Base-by-base conservation (phyloP, 2,888 invertebrate species). In the Chloromyia formosa region DNA sequence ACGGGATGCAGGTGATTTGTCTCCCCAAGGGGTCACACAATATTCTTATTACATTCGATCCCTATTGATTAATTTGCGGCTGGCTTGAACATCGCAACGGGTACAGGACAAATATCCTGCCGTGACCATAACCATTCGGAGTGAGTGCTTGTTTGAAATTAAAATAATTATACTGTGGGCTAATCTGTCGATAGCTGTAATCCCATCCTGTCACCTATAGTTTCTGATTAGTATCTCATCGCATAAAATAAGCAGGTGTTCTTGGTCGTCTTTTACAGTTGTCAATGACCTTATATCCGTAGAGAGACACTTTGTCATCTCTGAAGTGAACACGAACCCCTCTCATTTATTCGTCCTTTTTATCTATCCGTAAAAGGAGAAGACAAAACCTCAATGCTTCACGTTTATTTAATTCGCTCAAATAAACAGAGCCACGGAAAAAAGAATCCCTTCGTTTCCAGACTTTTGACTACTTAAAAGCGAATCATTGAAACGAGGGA, bases 21-120 rank as follows among this genome's bases (percentile, higher is more conserved):
- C 56, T 69, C 69, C 69, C 69, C 56, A 16, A 54, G 69, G 69
- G 69, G 54, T 69, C 35, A 69, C 27, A 35, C 35, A n/a, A n/a
- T 27, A 54, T 69, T 69, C 69, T 69, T 69, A 69, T 69, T 54
- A 69, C 45, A 42, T 45, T 27, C 69, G 42, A 54, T 40, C 62
- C 62, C 60, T 23, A 56, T 74, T 75, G 71, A 75, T 75, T 75
- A 74, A 75, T 75, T 75, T 64, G 75, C 69, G 75, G 69, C 61
- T 14, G 18, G 9, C 9, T 56, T 22, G 27, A 18, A 42, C 18
- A 16, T 40, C 10, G 16, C 18, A 7, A 18, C 20, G 45, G 12
- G 64, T 1, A 64, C 18, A 42, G 40, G 64, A n/a, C 5, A 14
- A 23, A 56, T 69, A 54, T 54, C 69, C 69, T 56, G 69, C 35